Base-by-base conservation (phyloP, 2,888 invertebrate species). In the Danaus chrysippus region DNA sequence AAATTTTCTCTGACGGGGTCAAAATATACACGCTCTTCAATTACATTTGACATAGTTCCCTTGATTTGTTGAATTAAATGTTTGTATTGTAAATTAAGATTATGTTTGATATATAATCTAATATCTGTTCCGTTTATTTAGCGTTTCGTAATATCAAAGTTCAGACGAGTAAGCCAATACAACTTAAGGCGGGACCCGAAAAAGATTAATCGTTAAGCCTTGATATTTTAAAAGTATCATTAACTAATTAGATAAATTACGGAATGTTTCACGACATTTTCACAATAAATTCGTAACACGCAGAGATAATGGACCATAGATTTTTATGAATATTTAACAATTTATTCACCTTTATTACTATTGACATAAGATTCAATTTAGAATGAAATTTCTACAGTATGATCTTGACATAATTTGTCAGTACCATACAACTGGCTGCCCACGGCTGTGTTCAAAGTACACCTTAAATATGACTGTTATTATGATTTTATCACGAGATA, bases 1-100 rank as follows among this genome's bases (percentile, higher is more conserved):
- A 83, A 82, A 81, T 70, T 82, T 78, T 76, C 76, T 83, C 76
- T 83, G 88, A 83, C 83, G 82, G 88, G 89, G 88, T 89, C 89
- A 88, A 80, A 77, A 72, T 73, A 74, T 83, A 81, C 84, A 81
- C 81, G 86, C 79, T 84, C 79, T 85, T 83, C 86, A 83, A 87
- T 89, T 87, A 85, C 81, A 80, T 83, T 84, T 83, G 86, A 88
- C 87, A 87, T 75, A 83, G 82, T 82, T 78, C 53, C 60, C 64
- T 56, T 62, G 64, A 52, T 62, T 58, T 59, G 60, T 64, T 59
- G 54, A 43, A 62, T 58, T 58, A 64, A 53, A 54, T 58, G 59
- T 64, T 62, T 56, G 62, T 66, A 62, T 64, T 58, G 58, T 43
- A 41, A 56, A 66, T 60, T 53, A 43, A 57, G 57, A 55, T 62